Evolutionary conservation across 30 jellyfish, hydroid and myxozoan species (phyloP), one percentile per base, ranked within the genome.

Genomic region (Chrysaora quinquecirrha): DNA sequence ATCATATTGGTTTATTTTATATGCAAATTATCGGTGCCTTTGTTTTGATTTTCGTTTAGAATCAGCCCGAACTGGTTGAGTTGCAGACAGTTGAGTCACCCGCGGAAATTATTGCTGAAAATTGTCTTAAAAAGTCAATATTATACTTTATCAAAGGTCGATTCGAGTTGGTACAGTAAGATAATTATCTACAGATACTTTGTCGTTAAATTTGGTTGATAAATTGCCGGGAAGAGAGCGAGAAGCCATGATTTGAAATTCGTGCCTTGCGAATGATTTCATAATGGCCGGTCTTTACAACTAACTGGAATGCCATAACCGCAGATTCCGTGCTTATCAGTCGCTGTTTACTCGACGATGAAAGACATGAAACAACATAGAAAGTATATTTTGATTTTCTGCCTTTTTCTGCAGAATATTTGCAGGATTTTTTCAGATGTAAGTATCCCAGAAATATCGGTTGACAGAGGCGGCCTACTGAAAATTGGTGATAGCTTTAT

Each of bases 1-100:
- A 81, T 69, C 85, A 50, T 2, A 48, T 14, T 16, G 16, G 35
- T 9, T 72, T 43, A 0, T 28, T 67, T 81, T 78, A 48, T 62
- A 81, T 81, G 91, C 91, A 81, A 81, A 81, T 81, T 81, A 73
- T 52, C 91, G 85, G 84, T 62, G 65, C 67, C 82, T 78, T 67
- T 81, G 84, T 29, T 81, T 28, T 52, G 30, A 3, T 50, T 52
- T 69, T 48, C 81, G 56, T 64, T 80, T 80, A 31, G 82, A 66
- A 80, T 43, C 29, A 20, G 29, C 24, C 29, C 68, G 29, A 20
- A 20, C 12, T 52, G 68, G 7, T 4, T 16, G 2, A 25, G 25
- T 10, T 12, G 29, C 68, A 38, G 54, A 38, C 54, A 14, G 68
- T 52, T 52, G 68, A 52, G 4, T 52, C 29, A 10, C 29, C 25